A percentile compares a stretch with the other conserved stretches of the same genome.
These are phyloP conservation scores for Elysia chlorotica DNA, from an alignment of 1,140 invertebrate genomes.

Conservation along the genomic window DNA sequence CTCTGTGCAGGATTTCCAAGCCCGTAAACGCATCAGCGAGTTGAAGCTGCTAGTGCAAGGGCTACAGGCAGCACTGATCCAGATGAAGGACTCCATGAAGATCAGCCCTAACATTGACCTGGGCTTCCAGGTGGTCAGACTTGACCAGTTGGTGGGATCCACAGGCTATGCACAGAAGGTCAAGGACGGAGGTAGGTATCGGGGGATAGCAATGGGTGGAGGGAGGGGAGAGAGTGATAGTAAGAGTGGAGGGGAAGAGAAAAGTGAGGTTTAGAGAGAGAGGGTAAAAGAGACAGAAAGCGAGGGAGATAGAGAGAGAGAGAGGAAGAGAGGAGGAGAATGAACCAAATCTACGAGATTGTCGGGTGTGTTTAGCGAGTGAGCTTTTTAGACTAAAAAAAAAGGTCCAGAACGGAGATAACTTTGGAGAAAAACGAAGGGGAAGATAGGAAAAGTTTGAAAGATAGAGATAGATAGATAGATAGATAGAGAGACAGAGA, in stretches of 20 bases:
- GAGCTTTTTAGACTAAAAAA: no score
- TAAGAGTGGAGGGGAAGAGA: no score
- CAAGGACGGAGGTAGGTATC: constrained; percentile 4
- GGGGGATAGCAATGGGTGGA: no score
- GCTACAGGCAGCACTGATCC: constrained; percentile 13
- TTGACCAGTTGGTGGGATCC: constrained; percentile 11
- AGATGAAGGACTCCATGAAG: constrained; percentile 7
- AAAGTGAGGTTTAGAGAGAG: no score
- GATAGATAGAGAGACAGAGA: no score
- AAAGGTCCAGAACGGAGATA: no score
- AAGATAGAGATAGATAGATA: no score
- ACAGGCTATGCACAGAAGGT: constrained; percentile 6
- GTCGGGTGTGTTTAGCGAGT: no score
- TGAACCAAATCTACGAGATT: not conserved
- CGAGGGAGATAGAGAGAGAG: no score
- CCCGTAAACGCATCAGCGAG: constrained; percentile 14
- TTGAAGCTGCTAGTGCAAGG: constrained; percentile 15
- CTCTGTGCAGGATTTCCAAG: constrained; percentile 15
- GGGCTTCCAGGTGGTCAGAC: constrained; percentile 15
- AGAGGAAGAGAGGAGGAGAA: not conserved
- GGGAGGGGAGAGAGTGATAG: constrained; percentile 7
- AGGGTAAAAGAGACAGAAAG: no score
- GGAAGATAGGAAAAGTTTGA: no score
- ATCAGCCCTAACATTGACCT: constrained; percentile 18
- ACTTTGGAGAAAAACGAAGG: no score